Evolutionary conservation across 2,888 invertebrate genomes (phyloP).

Genomic region (Dicycla oo): DNA sequence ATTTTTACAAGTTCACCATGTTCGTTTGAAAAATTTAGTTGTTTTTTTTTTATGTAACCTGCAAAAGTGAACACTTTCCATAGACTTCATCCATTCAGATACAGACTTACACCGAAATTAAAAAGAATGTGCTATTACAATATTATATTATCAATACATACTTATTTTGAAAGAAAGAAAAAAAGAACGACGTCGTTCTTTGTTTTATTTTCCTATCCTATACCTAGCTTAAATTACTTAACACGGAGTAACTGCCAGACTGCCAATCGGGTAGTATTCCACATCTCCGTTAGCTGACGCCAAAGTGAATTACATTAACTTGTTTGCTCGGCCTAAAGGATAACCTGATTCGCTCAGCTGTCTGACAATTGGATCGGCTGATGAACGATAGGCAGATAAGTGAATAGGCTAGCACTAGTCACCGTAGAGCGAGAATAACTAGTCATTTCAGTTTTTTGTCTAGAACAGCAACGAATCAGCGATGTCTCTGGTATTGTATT

Average conservation of each 20-base stretch:
- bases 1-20: too few relatives aligned
- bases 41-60: too few relatives aligned
- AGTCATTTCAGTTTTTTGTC: background rate
- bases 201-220: too few relatives aligned
- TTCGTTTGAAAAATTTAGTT: too few relatives aligned
- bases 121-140: too few relatives aligned
- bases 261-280: background rate
- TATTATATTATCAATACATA: too few relatives aligned
- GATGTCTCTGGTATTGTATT: background rate
- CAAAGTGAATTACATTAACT: conserved; percentile 36
- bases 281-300: conserved; percentile 37
- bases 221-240: background rate
- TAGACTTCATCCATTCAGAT: too few relatives aligned
- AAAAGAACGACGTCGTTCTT: too few relatives aligned
- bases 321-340: conserved; percentile 39
- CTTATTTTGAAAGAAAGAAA: too few relatives aligned
- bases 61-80: too few relatives aligned
- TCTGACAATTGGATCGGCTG: conserved; percentile 34
- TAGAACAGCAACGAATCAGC: background rate
- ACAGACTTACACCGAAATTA: too few relatives aligned
- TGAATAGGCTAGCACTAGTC: background rate
- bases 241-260: background rate
- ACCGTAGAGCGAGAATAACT: background rate
- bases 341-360: conserved; percentile 24
- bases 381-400: background rate